Conservation (phyloP, 2,113 vertebrate species). For the Chaetops frenatus region DNA sequence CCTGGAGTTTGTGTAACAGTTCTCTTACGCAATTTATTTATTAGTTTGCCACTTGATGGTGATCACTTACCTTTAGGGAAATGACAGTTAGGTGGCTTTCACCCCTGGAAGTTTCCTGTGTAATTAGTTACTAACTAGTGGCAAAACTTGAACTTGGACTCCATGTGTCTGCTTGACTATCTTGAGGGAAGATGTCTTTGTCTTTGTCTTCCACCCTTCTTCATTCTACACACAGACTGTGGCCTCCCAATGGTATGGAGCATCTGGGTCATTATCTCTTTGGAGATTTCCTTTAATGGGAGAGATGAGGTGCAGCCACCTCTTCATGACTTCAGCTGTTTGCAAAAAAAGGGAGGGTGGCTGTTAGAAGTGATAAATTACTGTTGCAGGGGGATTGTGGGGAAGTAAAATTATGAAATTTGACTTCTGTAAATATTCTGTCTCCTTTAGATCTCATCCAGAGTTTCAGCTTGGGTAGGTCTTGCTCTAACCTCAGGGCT, state of each 20-base stretch:
- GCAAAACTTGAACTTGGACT: background rate
- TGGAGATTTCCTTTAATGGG: background rate
- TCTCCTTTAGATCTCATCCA: slow-evolving; percentile 50
- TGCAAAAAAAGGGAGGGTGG: background rate
- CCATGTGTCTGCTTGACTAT: accelerated
- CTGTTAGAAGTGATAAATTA: background rate
- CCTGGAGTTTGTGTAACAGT: background rate
- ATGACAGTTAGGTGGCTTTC: background rate
- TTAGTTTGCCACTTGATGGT: background rate
- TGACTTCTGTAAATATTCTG: slow-evolving; percentile 27
- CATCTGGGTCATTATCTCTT: background rate
- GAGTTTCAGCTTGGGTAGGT: slow-evolving; percentile 55
- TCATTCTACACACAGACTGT: background rate
- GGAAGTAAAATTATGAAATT: background rate
- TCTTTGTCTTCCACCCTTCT: background rate
- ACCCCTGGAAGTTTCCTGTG: background rate
- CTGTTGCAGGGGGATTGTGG: background rate
- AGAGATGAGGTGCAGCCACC: background rate
- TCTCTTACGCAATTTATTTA: background rate
- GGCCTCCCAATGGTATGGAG: background rate
- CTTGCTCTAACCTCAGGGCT: background rate
- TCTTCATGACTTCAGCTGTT: background rate
- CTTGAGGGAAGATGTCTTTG: too few relatives aligned
- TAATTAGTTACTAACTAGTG: background rate
- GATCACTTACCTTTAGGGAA: background rate